These are phyloP conservation scores for Scatophagus argus DNA, from an alignment of 2,113 vertebrate genomes.

Conservation along the genomic window DNA sequence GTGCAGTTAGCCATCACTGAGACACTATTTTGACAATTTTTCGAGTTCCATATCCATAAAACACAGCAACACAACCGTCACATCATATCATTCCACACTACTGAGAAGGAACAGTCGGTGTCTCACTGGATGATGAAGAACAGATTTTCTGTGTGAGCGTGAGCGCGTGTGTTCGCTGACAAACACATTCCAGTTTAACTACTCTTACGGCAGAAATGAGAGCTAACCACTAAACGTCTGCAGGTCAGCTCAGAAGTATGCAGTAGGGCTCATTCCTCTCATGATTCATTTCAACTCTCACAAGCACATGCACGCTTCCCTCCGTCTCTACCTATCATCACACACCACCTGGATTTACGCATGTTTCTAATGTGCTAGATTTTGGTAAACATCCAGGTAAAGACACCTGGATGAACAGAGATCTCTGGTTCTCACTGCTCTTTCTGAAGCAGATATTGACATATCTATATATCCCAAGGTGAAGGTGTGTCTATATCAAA, in stretches of 20 bases:
- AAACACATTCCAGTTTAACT: constrained; percentile 62
- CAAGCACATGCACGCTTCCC: constrained; percentile 40
- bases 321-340: background rate
- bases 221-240: constrained; percentile 49
- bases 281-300: constrained; percentile 18
- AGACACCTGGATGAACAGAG: background rate
- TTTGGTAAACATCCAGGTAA: background rate
- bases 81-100: background rate
- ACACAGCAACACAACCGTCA: background rate
- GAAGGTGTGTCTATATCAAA: too few relatives aligned
- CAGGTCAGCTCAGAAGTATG: constrained; percentile 41
- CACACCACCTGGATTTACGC: background rate
- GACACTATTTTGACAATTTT: background rate
- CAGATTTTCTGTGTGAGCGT: background rate
- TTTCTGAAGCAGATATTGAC: too few relatives aligned
- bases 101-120: background rate
- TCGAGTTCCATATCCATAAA: background rate
- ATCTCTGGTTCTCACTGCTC: background rate
- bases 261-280: constrained; percentile 12
- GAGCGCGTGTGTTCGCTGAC: constrained; percentile 23
- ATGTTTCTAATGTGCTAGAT: background rate
- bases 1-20: background rate
- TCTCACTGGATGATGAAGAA: constrained; percentile 8
- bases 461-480: too few relatives aligned
- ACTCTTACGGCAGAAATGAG: constrained; percentile 1